A percentile compares a stretch with the other conserved stretches of the same genome.
Conservation (phyloP, 2,888 invertebrate species). For the Mythimna pallens region DNA sequence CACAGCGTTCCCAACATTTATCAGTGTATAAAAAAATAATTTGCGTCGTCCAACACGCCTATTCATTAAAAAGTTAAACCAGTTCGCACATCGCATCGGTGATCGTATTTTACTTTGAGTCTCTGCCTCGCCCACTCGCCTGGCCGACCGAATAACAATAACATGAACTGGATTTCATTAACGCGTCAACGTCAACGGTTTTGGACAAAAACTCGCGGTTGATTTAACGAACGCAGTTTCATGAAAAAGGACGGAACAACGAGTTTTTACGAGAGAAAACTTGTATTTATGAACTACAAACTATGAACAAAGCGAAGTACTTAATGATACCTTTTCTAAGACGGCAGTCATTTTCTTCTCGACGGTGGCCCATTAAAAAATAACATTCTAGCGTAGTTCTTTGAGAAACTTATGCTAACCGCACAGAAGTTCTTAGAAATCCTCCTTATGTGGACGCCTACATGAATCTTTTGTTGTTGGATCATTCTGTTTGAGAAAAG, state of each 20-base stretch:
- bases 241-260: not conserved
- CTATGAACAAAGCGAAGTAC: constrained; percentile 4
- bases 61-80: constrained; percentile 36
- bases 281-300: constrained; percentile 8
- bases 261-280: not conserved
- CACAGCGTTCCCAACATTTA: not conserved
- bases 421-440: constrained; percentile 17
- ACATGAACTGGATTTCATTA: constrained; percentile 37
- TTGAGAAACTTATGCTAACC: constrained; percentile 20
- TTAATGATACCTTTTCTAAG: constrained; percentile 13
- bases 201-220: constrained; percentile 22
- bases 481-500: constrained; percentile 28
- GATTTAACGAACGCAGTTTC: constrained; percentile 21
- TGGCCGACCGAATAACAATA: constrained; percentile 33
- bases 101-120: constrained; percentile 16
- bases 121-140: not conserved
- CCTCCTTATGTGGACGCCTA: constrained; percentile 1
- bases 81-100: constrained; percentile 15
- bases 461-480: constrained; percentile 26
- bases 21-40: constrained; percentile 10
- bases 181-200: constrained; percentile 25
- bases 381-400: constrained; percentile 24
- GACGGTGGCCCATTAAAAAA: constrained; percentile 11
- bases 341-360: constrained; percentile 4
- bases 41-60: not conserved